phyloP scores from a whole-genome alignment of 1,140 invertebrate species.

The Drosophila lacteicornis region DNA sequence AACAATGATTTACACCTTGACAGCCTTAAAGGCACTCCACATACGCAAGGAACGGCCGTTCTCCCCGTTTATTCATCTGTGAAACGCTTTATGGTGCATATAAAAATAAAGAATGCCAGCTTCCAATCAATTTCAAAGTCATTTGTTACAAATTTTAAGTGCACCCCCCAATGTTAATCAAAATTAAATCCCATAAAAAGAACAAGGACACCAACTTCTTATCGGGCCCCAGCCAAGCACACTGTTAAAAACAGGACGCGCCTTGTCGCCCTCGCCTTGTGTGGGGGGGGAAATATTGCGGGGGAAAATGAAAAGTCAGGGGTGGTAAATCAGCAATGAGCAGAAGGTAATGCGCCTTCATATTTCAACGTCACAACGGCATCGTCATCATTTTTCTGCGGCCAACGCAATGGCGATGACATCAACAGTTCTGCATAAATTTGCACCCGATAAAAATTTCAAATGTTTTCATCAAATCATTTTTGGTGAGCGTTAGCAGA shows the following conservation, averaged over 20 bases:
- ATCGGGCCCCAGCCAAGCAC: constrained; percentile 54
- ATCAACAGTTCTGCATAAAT: constrained; percentile 83
- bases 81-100: constrained; percentile 51
- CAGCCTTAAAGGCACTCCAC: constrained; percentile 3
- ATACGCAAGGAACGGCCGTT: background rate
- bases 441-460: constrained; percentile 84
- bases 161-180: constrained; percentile 71
- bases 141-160: constrained; percentile 81
- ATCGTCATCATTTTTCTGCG: constrained; percentile 80
- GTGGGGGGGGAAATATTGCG: background rate
- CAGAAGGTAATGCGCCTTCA: constrained; percentile 73
- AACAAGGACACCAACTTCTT: constrained; percentile 57
- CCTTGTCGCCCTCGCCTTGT: constrained; percentile 14
- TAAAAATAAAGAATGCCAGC: constrained; percentile 45
- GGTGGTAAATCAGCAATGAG: constrained; percentile 26
- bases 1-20: background rate
- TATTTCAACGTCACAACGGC: constrained; percentile 81
- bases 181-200: constrained; percentile 68
- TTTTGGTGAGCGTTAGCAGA: constrained; percentile 55
- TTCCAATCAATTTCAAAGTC: constrained; percentile 78
- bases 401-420: constrained; percentile 69
- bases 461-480: constrained; percentile 84
- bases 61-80: constrained; percentile 35
- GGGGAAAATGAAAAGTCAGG: background rate
- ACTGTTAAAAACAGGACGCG: constrained; percentile 53